Percentiles rank a stretch among this genome's conserved stretches.
These are phyloP conservation scores for Styela clava DNA, from an alignment of 23 tunicate genomes.

Conservation along the genomic window DNA sequence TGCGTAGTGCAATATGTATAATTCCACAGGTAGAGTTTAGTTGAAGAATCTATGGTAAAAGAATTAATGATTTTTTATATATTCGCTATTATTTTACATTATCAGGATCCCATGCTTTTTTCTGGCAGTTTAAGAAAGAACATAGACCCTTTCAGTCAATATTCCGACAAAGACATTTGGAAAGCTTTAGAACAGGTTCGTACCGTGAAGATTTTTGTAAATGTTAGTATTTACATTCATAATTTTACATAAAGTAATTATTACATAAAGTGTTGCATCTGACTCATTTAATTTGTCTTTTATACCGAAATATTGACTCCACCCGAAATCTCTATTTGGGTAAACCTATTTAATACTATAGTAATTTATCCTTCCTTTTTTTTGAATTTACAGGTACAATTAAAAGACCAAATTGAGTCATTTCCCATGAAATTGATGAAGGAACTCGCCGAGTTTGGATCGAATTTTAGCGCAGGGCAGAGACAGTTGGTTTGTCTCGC, in stretches of 20 bases:
- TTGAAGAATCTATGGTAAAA: too few species aligned
- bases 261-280: too few species aligned
- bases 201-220: too few species aligned
- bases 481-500: slow-evolving; percentile 74
- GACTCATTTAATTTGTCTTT: too few species aligned
- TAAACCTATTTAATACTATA: too few species aligned
- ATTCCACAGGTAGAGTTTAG: slow-evolving; percentile 65
- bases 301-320: too few species aligned
- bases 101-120: slow-evolving; percentile 73
- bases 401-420: slow-evolving; percentile 43
- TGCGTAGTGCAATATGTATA: slow-evolving; percentile 40
- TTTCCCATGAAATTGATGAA: slow-evolving; percentile 52
- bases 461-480: slow-evolving; percentile 90
- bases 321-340: too few species aligned
- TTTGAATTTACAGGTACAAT: slow-evolving; percentile 56
- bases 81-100: background rate
- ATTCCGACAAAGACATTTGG: slow-evolving; percentile 72
- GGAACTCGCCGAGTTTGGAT: slow-evolving; percentile 61
- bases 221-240: too few species aligned
- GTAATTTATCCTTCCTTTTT: too few species aligned
- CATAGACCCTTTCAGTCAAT: slow-evolving; percentile 47
- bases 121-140: slow-evolving; percentile 64
- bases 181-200: slow-evolving; percentile 53
- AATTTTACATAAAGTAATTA: too few species aligned
- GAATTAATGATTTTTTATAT: background rate